These are phyloP conservation scores for Amorpha juglandis DNA, from an alignment of 2,888 invertebrate genomes.

Conservation along the genomic window DNA sequence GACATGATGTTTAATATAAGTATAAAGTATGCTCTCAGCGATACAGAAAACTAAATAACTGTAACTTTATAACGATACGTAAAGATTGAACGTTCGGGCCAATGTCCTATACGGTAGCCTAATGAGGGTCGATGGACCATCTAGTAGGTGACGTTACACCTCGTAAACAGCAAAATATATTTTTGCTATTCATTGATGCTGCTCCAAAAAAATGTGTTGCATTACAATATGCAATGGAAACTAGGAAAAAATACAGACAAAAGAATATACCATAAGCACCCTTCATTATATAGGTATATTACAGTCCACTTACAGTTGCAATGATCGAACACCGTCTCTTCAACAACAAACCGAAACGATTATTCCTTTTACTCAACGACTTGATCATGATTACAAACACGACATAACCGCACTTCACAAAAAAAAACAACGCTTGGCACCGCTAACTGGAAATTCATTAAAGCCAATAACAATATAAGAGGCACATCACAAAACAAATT, in stretches of 20 bases:
- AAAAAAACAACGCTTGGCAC: constrained; percentile 33
- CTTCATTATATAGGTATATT: not conserved
- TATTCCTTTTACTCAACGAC: constrained; percentile 31
- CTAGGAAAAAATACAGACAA: too few species aligned
- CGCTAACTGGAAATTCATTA: constrained; percentile 24
- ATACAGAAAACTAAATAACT: not conserved
- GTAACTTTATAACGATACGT: not conserved
- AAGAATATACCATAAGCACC: too few species aligned
- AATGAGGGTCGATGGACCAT: constrained; percentile 14
- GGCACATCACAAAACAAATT: not conserved
- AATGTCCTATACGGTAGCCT: constrained; percentile 4
- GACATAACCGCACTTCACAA: constrained; percentile 34
- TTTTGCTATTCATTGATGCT: too few species aligned
- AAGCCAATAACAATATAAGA: not conserved
- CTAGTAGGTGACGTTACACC: not conserved
- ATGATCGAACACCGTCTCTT: constrained; percentile 39
- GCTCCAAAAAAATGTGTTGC: too few species aligned
- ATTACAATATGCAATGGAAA: too few species aligned
- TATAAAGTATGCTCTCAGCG: not conserved
- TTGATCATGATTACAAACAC: constrained; percentile 30
- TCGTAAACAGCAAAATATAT: not conserved
- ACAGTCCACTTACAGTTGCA: constrained; percentile 41
- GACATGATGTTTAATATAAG: too few species aligned
- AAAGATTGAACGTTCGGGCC: not conserved
- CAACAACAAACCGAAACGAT: constrained; percentile 35